A percentile compares a stretch with the other conserved stretches of the same genome.
Evolutionary conservation across 2,888 invertebrate genomes (phyloP).

Genomic region (Odontomyia ornata): DNA sequence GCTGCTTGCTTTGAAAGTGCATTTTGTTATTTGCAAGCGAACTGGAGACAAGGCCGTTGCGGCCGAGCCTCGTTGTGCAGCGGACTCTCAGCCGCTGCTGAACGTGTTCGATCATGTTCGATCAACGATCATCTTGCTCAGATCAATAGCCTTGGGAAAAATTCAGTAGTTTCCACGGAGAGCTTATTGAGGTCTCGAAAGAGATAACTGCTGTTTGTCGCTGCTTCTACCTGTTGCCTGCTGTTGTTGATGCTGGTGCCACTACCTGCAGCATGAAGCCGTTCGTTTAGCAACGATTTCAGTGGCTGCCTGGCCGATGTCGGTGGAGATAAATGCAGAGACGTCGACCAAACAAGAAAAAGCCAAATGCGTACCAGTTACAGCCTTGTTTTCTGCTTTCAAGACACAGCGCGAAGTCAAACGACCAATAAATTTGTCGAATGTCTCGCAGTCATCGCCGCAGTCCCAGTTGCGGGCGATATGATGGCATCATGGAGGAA

Average conservation of each 20-base stretch:
- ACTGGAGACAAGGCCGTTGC: constrained; percentile 7
- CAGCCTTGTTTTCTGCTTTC: constrained; percentile 1
- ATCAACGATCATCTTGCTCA: constrained; percentile 30
- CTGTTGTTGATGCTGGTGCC: not conserved
- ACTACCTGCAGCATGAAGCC: not conserved
- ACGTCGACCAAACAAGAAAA: constrained; percentile 7
- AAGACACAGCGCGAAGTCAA: not conserved
- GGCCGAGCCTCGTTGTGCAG: not conserved
- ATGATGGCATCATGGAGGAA: constrained; percentile 30
- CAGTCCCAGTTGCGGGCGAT: constrained; percentile 1
- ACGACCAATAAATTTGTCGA: constrained; percentile 13
- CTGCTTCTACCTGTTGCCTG: too few relatives aligned
- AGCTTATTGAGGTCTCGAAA: not conserved
- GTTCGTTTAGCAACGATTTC: not conserved
- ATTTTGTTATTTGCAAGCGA: not conserved
- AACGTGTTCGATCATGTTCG: constrained; percentile 28
- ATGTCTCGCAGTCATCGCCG: not conserved
- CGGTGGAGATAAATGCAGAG: not conserved
- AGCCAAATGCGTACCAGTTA: constrained; percentile 21
- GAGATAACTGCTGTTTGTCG: not conserved
- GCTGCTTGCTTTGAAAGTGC: constrained; percentile 3
- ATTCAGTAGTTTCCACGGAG: not conserved
- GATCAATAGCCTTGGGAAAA: constrained; percentile 33
- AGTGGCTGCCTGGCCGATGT: not conserved
- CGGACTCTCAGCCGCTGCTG: not conserved